Conservation (phyloP, 2,888 invertebrate genomes). For the Xanthostigma xanthostigma region DNA sequence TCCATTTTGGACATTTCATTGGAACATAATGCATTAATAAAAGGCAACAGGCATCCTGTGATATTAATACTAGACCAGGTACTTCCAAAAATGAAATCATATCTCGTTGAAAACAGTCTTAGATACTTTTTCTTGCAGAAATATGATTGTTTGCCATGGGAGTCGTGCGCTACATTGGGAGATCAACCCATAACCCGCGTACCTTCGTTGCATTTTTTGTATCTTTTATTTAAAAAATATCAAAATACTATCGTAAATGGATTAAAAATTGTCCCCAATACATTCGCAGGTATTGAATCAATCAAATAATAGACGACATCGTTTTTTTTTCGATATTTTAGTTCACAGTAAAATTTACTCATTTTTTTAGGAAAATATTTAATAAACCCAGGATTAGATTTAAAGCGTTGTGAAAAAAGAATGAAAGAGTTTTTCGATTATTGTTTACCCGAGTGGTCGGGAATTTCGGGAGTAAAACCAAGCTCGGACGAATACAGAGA, state of each 20-base stretch:
- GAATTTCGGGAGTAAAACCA: conserved; percentile 32
- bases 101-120: conserved; percentile 6
- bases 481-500: conserved; percentile 33
- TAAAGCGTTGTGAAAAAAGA: conserved; percentile 30
- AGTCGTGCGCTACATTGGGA: conserved; percentile 48
- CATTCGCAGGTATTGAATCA: conserved; percentile 22
- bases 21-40: conserved; percentile 27
- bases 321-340: too few relatives aligned
- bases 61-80: conserved; percentile 58
- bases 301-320: too few relatives aligned
- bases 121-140: conserved; percentile 30
- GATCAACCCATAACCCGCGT: conserved; percentile 57
- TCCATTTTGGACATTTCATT: conserved; percentile 26
- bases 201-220: conserved; percentile 54
- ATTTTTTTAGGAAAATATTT: conserved; percentile 33
- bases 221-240: conserved; percentile 45
- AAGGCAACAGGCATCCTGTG: conserved; percentile 40
- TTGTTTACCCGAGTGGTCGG: conserved; percentile 33
- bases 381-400: conserved; percentile 49
- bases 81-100: conserved; percentile 9
- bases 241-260: conserved; percentile 39
- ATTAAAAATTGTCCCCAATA: conserved; percentile 32
- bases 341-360: neutral
- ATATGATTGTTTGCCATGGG: conserved; percentile 68
- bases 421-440: conserved; percentile 32